A percentile compares a stretch with the other conserved stretches of the same genome.
phyloP scores from a whole-genome alignment of 2,888 invertebrate species.

The Nudaria mundana region DNA sequence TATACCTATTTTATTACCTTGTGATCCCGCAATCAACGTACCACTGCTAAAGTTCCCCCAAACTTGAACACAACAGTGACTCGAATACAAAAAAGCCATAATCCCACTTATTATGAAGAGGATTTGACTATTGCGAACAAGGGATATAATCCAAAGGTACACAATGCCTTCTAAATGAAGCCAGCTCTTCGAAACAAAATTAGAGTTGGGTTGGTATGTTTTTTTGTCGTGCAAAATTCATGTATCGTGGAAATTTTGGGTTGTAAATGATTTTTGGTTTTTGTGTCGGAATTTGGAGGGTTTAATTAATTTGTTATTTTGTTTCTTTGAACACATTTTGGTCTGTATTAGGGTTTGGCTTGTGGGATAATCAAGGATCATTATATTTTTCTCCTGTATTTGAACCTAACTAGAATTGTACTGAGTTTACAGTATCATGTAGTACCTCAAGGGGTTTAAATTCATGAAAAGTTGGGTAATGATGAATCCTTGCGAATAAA shows the following conservation, averaged over 20 bases:
- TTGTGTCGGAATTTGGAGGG: conserved; percentile 7
- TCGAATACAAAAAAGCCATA: conserved; percentile 60
- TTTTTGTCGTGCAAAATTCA: conserved; percentile 31
- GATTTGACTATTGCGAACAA: conserved; percentile 39
- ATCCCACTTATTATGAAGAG: conserved; percentile 62
- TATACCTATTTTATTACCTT: too few relatives aligned
- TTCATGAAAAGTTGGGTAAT: too few relatives aligned
- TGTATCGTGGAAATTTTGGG: conserved; percentile 39
- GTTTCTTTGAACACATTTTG: conserved; percentile 1
- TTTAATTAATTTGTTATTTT: conserved; percentile 22
- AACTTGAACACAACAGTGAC: conserved; percentile 45
- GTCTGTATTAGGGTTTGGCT: background rate
- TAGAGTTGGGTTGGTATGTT: conserved; percentile 51
- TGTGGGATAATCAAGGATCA: background rate
- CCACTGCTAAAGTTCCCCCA: conserved; percentile 29
- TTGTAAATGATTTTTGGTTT: conserved; percentile 19
- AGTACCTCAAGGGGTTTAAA: too few relatives aligned
- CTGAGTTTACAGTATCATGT: too few relatives aligned
- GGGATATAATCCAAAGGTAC: conserved; percentile 55
- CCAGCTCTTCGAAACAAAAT: conserved; percentile 49
- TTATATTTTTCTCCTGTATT: too few relatives aligned
- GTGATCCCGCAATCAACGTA: conserved; percentile 30
- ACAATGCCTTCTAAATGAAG: conserved; percentile 60
- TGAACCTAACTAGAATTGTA: too few relatives aligned
- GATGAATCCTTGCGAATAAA: too few relatives aligned